Conservation (phyloP, 2,113 vertebrate genomes). For the Corydoras maculifer region DNA sequence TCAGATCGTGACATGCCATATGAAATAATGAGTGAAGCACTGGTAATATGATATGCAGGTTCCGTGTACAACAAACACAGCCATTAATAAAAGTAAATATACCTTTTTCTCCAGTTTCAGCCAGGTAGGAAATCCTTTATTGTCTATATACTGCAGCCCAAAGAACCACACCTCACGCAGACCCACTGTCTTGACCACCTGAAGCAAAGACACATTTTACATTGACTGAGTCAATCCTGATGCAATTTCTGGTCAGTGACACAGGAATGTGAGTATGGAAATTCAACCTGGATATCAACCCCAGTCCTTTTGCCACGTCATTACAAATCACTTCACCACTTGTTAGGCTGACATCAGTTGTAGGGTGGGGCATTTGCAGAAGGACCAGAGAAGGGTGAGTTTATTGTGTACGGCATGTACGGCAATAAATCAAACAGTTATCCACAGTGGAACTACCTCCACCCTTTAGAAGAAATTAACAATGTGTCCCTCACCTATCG, state of each 20-base stretch:
- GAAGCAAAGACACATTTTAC: slow-evolving; percentile 25
- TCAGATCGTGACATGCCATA: not conserved
- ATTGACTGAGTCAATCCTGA: not conserved
- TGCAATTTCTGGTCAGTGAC: not conserved
- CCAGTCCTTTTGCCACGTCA: not conserved
- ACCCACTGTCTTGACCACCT: slow-evolving; percentile 92
- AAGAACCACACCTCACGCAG: slow-evolving; percentile 95
- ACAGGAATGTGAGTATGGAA: slow-evolving; percentile 3
- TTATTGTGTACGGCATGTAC: not conserved
- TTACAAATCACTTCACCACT: slow-evolving; percentile 7
- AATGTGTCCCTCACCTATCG: slow-evolving; percentile 20
- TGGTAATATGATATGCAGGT: not conserved
- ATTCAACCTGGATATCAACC: slow-evolving; percentile 2
- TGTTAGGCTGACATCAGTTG: slow-evolving; percentile 1
- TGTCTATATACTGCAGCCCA: slow-evolving; percentile 86
- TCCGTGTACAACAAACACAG: slow-evolving; percentile 1
- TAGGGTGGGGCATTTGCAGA: slow-evolving; percentile 18
- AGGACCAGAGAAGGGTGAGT: slow-evolving; percentile 4
- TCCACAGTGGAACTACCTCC: slow-evolving; percentile 17
- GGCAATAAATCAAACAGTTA: slow-evolving; percentile 3
- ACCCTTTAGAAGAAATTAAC: not conserved
- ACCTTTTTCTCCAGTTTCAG: slow-evolving; percentile 94
- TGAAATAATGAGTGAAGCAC: not conserved
- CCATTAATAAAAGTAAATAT: slow-evolving; percentile 22
- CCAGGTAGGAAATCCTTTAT: slow-evolving; percentile 84